Conservation (phyloP, 2,888 invertebrate genomes). For the Caenorhabditis becei region DNA sequence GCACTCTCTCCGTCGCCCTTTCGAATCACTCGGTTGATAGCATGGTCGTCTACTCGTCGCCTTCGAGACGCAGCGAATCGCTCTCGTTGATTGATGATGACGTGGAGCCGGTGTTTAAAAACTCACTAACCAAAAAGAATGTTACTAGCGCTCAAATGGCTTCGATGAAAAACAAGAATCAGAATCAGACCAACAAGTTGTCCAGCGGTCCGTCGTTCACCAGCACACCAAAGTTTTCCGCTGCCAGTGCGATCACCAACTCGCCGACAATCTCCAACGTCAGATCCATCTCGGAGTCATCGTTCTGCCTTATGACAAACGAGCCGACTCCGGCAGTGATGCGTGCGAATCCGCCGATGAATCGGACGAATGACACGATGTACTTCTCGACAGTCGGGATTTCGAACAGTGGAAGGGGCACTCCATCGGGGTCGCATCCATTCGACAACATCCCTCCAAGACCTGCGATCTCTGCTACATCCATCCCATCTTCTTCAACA, state of each 20-base stretch:
- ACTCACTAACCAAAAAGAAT: constrained; percentile 17
- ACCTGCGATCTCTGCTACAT: constrained; percentile 2
- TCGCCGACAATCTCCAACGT: constrained; percentile 46
- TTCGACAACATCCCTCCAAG: neutral
- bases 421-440: neutral
- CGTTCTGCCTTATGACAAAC: constrained; percentile 22
- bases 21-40: constrained; percentile 28
- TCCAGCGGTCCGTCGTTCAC: constrained; percentile 32
- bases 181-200: neutral
- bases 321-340: neutral
- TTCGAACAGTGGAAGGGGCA: neutral
- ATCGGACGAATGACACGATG: constrained; percentile 8
- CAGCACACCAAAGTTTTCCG: constrained; percentile 16
- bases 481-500: constrained; percentile 19
- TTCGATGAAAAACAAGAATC: constrained; percentile 4
- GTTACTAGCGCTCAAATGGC: constrained; percentile 27
- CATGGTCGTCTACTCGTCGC: constrained; percentile 18
- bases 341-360: neutral
- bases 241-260: neutral
- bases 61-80: constrained; percentile 13
- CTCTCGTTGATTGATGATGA: constrained; percentile 41
- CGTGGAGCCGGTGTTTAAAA: constrained; percentile 40
- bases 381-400: constrained; percentile 33
- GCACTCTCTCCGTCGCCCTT: neutral
- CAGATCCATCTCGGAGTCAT: constrained; percentile 34